Percentiles rank a stretch among this genome's conserved stretches.
Conservation (phyloP, 2,888 invertebrate species). For the Aspidiotus rigidus region DNA sequence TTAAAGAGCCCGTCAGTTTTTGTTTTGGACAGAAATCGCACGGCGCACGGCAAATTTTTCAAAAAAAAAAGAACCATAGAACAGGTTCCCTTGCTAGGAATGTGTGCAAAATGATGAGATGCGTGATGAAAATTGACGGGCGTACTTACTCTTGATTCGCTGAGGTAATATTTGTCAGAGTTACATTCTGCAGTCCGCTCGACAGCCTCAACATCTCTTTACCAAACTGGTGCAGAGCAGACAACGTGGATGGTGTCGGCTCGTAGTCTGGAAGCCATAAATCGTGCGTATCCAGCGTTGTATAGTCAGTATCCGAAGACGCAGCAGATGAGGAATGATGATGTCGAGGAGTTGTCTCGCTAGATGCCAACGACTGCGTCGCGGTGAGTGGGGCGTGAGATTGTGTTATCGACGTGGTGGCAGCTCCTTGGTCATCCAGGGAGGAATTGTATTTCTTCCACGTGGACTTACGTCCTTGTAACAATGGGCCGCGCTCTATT, state of each 20-base stretch:
- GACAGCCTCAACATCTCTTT: slow-evolving; percentile 78
- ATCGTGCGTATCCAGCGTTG: slow-evolving; percentile 72
- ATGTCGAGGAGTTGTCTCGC: slow-evolving; percentile 25
- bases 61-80: too few species aligned
- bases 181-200: slow-evolving; percentile 55
- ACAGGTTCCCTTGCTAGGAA: too few species aligned
- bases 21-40: too few species aligned
- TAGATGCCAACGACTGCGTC: slow-evolving; percentile 14
- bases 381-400: slow-evolving; percentile 33
- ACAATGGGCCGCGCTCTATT: neutral
- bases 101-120: too few species aligned
- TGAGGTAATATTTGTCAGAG: slow-evolving; percentile 12
- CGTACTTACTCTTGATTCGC: slow-evolving; percentile 19
- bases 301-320: slow-evolving; percentile 75
- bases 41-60: too few species aligned
- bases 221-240: slow-evolving; percentile 75
- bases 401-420: slow-evolving; percentile 1
- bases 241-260: slow-evolving; percentile 69
- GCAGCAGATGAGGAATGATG: slow-evolving; percentile 35
- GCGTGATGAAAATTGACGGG: too few species aligned
- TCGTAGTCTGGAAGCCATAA: slow-evolving; percentile 61
- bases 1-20: too few species aligned
- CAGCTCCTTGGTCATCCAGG: slow-evolving; percentile 39
- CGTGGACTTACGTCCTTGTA: slow-evolving; percentile 41
- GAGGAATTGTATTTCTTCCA: slow-evolving; percentile 13